A percentile compares a stretch with the other conserved stretches of the same genome.
Evolutionary conservation across 2,888 invertebrate species (phyloP).

Genomic region (Protophormia terraenovae): DNA sequence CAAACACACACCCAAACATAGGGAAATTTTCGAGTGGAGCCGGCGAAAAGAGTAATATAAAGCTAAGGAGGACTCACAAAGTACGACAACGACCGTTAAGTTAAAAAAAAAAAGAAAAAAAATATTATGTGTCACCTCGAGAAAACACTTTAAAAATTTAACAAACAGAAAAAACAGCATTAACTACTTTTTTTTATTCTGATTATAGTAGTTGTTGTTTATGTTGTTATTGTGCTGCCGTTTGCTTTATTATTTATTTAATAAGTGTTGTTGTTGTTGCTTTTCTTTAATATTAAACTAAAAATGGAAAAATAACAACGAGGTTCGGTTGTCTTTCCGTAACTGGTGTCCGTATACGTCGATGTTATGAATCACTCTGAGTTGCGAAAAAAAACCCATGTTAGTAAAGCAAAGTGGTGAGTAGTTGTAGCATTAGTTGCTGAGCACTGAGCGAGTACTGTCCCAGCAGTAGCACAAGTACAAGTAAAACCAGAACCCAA

Average conservation of each 20-base stretch:
- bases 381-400: constrained; percentile 57
- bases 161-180: constrained; percentile 38
- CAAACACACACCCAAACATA: constrained; percentile 23
- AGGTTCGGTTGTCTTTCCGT: constrained; percentile 57
- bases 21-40: not conserved
- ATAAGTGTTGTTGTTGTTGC: constrained; percentile 13
- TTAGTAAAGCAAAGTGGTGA: constrained; percentile 46
- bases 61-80: constrained; percentile 26
- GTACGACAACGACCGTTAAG: constrained; percentile 46
- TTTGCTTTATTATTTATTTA: constrained; percentile 25
- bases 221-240: constrained; percentile 21
- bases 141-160: constrained; percentile 47
- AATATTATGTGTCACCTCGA: constrained; percentile 62
- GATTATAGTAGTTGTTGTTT: not conserved
- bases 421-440: constrained; percentile 7
- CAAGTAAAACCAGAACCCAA: constrained; percentile 59
- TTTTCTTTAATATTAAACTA: constrained; percentile 45
- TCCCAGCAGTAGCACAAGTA: constrained; percentile 25
- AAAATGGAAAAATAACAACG: constrained; percentile 61
- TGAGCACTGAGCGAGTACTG: constrained; percentile 22
- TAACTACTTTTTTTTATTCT: constrained; percentile 44
- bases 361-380: constrained; percentile 71
- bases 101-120: constrained; percentile 2
- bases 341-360: constrained; percentile 68
- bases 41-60: not conserved